Evolutionary conservation across 2,797 vertebrate species (phyloP).

Genomic region (Cyprinella venusta): DNA sequence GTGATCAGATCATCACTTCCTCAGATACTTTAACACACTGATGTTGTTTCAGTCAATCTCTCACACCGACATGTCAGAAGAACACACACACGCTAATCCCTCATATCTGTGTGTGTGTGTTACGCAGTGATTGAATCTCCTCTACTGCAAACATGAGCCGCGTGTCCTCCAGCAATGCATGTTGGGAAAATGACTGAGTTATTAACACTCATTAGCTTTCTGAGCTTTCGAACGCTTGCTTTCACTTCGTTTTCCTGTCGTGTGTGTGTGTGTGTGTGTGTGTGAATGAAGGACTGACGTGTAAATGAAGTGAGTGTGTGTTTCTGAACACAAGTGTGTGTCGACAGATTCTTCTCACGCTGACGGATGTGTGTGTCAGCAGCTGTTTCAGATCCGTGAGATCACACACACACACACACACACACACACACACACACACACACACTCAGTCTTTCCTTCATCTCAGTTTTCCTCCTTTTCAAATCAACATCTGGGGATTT

Average conservation of each 20-base stretch:
- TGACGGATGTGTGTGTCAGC: background rate
- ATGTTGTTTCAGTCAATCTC: background rate
- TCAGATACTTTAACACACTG: background rate
- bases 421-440: background rate
- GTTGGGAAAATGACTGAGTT: slow-evolving; percentile 46
- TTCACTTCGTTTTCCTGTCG: background rate
- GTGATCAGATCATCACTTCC: background rate
- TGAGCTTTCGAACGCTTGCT: background rate
- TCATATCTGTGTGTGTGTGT: background rate
- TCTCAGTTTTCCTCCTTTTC: background rate
- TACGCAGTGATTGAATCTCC: background rate
- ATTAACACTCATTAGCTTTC: slow-evolving; percentile 34
- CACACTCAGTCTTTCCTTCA: background rate
- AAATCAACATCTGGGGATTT: background rate
- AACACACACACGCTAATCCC: background rate
- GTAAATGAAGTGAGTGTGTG: background rate
- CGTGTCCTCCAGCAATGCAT: slow-evolving; percentile 45
- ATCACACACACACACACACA: background rate
- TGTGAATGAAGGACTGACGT: background rate
- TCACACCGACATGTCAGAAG: background rate
- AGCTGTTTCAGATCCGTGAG: background rate
- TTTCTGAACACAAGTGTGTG: background rate
- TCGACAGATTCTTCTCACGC: background rate
- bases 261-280: background rate
- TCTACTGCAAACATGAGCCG: slow-evolving; percentile 28